Base-by-base conservation (phyloP, 2,113 vertebrate genomes). In the Poicephalus meyeri region DNA sequence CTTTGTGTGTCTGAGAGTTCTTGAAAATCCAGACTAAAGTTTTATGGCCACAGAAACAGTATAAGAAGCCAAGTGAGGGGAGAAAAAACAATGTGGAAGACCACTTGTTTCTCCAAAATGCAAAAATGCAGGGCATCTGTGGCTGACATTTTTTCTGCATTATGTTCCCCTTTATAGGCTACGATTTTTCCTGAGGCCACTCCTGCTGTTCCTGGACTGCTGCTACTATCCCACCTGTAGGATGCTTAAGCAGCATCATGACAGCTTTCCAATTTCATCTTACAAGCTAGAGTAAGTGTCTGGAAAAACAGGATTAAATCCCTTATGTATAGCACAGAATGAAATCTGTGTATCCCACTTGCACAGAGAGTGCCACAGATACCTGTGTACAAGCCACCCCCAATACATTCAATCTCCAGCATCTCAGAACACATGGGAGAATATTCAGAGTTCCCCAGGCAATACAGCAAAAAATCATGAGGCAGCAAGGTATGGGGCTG, bases 291-390 rank as follows among this genome's bases (percentile, higher is more conserved):
- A 35, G 8, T 31, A 55, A 39, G 10, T 39, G 15, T 64, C 33
- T 80, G 39, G 49, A 84, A 91, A 35, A 17, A 0, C 1, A 73
- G 8, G 20, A 49, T 89, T 55, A 42, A 71, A 16, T 5, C 6
- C 24, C 3, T 7, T 70, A 13, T 7, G 7, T 19, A 31, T 10
- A 47, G 26, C 9, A 12, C 3, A 24, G 29, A 35, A 56, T 86
- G 53, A 65, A 77, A 61, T 39, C 12, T 23, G 56, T 0, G 0
- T 44, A n/a, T 74, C 15, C 46, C n/a, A 23, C 24, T 63, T 41
- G 21, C 25, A n/a, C 0, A 1, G 31, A 33, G 35, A 16, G 14
- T 24, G 72, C 53, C 47, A 15, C 5, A 6, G 33, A 9, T 29
- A 35, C 44, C 28, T 47, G 25, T 68, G 37, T 35, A 5, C 16